phyloP scores from a whole-genome alignment of 2,888 invertebrate species.

The Microplitis manilae region DNA sequence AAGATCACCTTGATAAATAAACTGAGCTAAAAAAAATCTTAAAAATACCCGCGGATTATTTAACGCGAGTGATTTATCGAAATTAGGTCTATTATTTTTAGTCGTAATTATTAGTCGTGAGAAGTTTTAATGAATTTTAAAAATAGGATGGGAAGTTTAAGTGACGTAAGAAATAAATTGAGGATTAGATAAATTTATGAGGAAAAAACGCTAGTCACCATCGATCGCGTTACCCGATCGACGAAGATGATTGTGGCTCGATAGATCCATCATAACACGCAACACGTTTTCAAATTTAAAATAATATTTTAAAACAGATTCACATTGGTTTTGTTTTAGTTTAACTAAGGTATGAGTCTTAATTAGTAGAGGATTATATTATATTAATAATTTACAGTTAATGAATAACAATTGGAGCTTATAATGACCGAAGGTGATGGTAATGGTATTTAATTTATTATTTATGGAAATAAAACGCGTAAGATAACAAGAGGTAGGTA shows the following conservation, averaged over 20 bases:
- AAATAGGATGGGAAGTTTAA: neutral
- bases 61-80: no score
- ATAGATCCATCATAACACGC: constrained; percentile 29
- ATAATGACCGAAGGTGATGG: neutral
- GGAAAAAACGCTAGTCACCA: constrained; percentile 31
- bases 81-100: no score
- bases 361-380: neutral
- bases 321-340: neutral
- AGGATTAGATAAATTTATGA: constrained; percentile 2
- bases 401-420: neutral
- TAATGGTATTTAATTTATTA: neutral
- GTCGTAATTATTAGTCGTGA: no score
- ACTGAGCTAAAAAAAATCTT: neutral
- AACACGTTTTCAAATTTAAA: neutral
- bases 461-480: neutral
- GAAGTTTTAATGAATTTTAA: neutral
- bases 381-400: neutral
- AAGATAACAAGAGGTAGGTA: neutral
- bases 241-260: constrained; percentile 33
- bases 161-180: constrained; percentile 16
- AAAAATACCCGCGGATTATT: neutral
- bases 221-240: constrained; percentile 39
- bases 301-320: neutral
- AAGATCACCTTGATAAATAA: neutral
- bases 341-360: neutral